Evolutionary conservation across 2,113 vertebrate genomes (phyloP).

Genomic region (Ochotona curzoniae): DNA sequence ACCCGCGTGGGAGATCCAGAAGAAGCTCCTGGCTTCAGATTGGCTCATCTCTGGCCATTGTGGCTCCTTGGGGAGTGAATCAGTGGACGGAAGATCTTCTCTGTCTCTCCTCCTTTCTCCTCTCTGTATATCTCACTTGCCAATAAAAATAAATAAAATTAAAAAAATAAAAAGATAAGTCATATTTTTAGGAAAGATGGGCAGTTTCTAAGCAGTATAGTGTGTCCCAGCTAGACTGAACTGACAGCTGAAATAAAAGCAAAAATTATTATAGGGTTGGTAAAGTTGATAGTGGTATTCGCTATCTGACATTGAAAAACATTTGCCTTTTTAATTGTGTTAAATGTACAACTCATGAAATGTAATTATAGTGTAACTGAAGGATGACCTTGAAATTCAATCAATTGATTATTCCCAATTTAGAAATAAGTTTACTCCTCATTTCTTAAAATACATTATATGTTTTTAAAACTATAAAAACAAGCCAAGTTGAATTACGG

Average conservation of each 20-base stretch:
- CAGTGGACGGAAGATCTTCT: too few relatives aligned
- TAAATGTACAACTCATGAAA: background rate
- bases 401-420: background rate
- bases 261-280: conserved; percentile 3
- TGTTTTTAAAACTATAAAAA: background rate
- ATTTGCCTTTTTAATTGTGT: conserved; percentile 11
- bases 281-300: background rate
- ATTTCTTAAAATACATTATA: background rate
- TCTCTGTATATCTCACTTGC: too few relatives aligned
- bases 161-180: too few relatives aligned
- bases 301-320: background rate
- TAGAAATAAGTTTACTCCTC: background rate
- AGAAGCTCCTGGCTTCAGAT: too few relatives aligned
- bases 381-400: conserved; percentile 16
- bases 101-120: too few relatives aligned
- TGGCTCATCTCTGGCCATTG: too few relatives aligned
- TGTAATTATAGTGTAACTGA: conserved; percentile 10
- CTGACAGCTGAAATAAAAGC: background rate
- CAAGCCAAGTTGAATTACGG: background rate
- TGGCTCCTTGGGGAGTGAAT: too few relatives aligned
- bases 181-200: background rate
- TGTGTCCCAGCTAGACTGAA: background rate
- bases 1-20: too few relatives aligned
- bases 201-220: background rate
- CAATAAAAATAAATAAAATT: too few relatives aligned